Base-by-base conservation (phyloP, 2,797 vertebrate species). In the Tokudaia muenninki region DNA sequence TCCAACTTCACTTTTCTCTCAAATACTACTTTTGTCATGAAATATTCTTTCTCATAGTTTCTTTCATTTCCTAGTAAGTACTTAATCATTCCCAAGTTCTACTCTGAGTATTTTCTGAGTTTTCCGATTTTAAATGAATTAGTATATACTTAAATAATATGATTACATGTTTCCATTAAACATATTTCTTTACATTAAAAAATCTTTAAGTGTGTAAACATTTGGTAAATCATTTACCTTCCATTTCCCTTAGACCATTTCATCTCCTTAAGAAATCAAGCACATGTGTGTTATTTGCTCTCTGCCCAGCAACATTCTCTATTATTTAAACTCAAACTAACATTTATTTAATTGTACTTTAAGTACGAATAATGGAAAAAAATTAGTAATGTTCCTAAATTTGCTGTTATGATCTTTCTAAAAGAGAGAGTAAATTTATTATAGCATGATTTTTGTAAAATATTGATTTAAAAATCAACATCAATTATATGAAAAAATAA, bases 401-500 rank as follows among this genome's bases (percentile, higher is more conserved):
- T 67, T 7, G 72, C 57, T 57, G 37, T 94, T 77, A 11, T 16
- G 26, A 74, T 67, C 19, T 96, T 94, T 57, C 44, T 78, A 91
- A 91, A 79, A 7, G 6, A 77, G 2, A 17, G 52, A 67, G 12
- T 88, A 17, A 87, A 94, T 6, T 93, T 79, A 83, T 6, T 86
- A 10, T 72, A 74, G 2, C 1, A 63, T 92, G 55, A 94, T 37
- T 92, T 86, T 83, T 79, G 10, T 63, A 8, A 86, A 92, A 87
- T 65, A 67, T n/a, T 93, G 13, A 50, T 70, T 82, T 57, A 87
- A 92, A 95, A 95, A 88, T 63, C n/a, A 75, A 22, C 59, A 59
- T 91, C 24, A 93, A 44, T 75, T 95, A 83, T 17, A 52, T 77
- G 14, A 72, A 91, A 91, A 82, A 77, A 57, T 70, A 83, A 57